Base-by-base conservation (phyloP, 2,888 invertebrate species). In the Caenorhabditis virilis region DNA sequence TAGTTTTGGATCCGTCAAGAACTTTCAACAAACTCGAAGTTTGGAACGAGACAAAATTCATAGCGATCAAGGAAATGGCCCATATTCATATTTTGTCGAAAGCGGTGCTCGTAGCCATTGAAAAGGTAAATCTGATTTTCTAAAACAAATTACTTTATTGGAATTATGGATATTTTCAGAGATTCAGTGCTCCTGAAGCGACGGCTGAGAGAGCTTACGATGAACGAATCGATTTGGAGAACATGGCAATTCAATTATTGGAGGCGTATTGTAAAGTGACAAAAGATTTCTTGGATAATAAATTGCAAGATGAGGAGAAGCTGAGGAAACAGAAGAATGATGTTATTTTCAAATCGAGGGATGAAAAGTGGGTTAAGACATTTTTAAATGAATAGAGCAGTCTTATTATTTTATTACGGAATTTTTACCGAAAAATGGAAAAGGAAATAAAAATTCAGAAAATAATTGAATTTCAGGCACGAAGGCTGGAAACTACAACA, bases 71-170 rank as follows among this genome's bases (percentile, higher is more conserved):
- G 5, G 58, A 51, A 13, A 45, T 58, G 9, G 63, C 49, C 20
- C 36, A 64, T 41, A 33, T 64, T 23, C 35, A 53, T 4, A 27
- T 64, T 15, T 42, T 64, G 6, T 50, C 51, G 26, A 64, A 25
- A 26, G 57, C 63, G 2, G 54, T 58, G 2, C 39, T 51, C 27
- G 50, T 64, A 13, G 53, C 63, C n/a, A 47, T 39, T 42, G 58
- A 64, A 46, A 58, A 58, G 35, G 48, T 48, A 7, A 4, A 30
- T 9, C 13, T 30, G 30, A 30, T 30, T 30, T 30, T 30, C 13
- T 30, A 30, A 30, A 30, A 6, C 6, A 38, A 38, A 38, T 4
- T 4, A 4, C 5, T 6, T 38, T 38, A 20, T 18, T 6, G 13
- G 7, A 9, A 9, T 30, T 30, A 9, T 30, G n/a, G 4, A 36